A percentile compares a stretch with the other conserved stretches of the same genome.
Conservation (phyloP, 2,888 invertebrate genomes). For the Neria commutata region DNA sequence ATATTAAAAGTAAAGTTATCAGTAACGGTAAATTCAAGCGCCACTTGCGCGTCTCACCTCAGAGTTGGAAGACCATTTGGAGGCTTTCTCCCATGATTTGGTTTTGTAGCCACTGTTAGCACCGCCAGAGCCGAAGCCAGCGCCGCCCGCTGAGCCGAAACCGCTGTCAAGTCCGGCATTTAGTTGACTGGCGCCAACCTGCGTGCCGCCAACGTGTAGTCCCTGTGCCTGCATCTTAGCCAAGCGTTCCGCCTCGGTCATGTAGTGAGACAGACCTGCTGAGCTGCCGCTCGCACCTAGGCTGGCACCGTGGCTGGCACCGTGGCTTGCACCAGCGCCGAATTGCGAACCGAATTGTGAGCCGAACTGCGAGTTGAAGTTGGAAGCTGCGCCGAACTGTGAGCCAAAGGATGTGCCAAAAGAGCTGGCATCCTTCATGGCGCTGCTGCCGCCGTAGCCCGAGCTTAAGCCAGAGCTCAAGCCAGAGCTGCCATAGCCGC, state of each 20-base stretch:
- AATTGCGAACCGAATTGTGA: slow-evolving; percentile 31
- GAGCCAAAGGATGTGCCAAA: no score
- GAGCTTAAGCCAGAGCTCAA: slow-evolving; percentile 19
- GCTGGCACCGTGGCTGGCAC: neutral
- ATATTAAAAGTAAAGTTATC: neutral
- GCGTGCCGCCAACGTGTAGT: slow-evolving; percentile 39
- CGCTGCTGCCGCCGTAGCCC: slow-evolving; percentile 32
- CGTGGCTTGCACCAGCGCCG: slow-evolving; percentile 13
- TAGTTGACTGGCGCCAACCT: slow-evolving; percentile 41
- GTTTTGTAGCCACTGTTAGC: slow-evolving; percentile 44
- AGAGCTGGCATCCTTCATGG: slow-evolving; percentile 10
- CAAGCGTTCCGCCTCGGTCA: slow-evolving; percentile 55
- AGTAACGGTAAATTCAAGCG: neutral
- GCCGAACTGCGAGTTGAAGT: slow-evolving; percentile 28
- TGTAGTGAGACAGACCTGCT: slow-evolving; percentile 45
- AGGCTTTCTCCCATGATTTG: slow-evolving; percentile 61
- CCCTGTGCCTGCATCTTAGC: slow-evolving; percentile 54
- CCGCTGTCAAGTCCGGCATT: slow-evolving; percentile 24
- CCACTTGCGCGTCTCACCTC: slow-evolving; percentile 40
- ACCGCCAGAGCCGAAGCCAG: slow-evolving; percentile 23
- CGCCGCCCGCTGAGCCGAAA: slow-evolving; percentile 17
- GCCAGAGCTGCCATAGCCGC: slow-evolving; percentile 5
- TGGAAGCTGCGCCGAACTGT: slow-evolving; percentile 32
- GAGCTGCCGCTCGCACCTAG: slow-evolving; percentile 15
- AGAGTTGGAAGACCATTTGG: slow-evolving; percentile 61